Evolutionary conservation across 1,140 invertebrate genomes (phyloP), one percentile per base, ranked within the genome.

Genomic region (Platorchestia sp.): DNA sequence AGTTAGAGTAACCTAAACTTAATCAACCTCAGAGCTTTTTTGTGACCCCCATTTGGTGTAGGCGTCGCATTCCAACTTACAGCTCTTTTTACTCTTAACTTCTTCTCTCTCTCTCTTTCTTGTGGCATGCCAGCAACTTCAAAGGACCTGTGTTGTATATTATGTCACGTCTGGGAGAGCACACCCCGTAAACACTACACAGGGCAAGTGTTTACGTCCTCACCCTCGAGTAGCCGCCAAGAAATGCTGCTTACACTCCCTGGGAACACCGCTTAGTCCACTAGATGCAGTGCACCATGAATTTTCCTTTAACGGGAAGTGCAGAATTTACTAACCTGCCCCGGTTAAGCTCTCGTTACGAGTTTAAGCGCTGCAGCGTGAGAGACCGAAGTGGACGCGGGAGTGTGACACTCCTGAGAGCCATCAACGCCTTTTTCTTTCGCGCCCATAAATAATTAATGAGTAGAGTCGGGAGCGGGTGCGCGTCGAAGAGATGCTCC

Each of bases 141-240:
- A 93, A 93, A 93, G 91, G 45, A 89, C 41, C 91, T 93, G 91
- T 93, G 91, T 93, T 93, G 91, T 93, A 93, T 93, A 93, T 93
- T 93, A 45, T 93, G 91, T 93, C 91, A 93, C 91, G 91, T 93
- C 91, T 93, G 40, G 41, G 91, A 93, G 91, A 93, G 91, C 91
- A 45, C 43, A 10, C 40, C 43, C 41, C 19, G 91, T 93, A 93
- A 93, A 93, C 91, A 93, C 91, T 93, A 93, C 43, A 93, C 10
- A 93, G 91, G 91, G 91, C 19, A 93, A 93, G 91, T 93, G 91
- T 93, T 93, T 93, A 93, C 91, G 44, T 7, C 44, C 43, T 47
- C 91, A 47, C 91, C 91, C 91, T 93, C 47, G 41, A 93, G 91
- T 93, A 93, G 43, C 91, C 91, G 43, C 44, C 91, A 93, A 93